Conservation (phyloP, 37 sponge, comb jelly and placozoan genomes). For the Chondrilla cf. caribensis region DNA sequence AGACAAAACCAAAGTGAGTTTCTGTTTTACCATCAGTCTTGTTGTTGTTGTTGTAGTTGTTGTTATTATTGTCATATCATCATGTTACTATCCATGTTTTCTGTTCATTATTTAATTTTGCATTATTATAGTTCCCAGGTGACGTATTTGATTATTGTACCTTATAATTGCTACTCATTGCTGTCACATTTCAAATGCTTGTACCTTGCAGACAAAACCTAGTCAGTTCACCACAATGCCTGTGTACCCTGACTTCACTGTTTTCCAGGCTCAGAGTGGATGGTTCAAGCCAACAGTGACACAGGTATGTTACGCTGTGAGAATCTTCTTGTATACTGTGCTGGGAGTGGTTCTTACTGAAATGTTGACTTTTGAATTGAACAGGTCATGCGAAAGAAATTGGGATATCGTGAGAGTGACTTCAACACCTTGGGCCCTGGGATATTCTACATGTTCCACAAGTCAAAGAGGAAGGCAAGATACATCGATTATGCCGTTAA, state of each 20-base stretch:
- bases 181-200: neutral
- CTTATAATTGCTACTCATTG: too few species aligned
- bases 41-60: too few species aligned
- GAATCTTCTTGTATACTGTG: neutral
- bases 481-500: neutral
- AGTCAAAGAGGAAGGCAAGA: neutral
- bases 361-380: neutral
- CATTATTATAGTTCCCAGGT: too few species aligned
- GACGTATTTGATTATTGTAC: too few species aligned
- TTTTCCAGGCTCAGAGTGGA: neutral
- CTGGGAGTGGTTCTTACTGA: too few species aligned
- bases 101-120: too few species aligned
- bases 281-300: neutral
- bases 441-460: slow-evolving; percentile 3
- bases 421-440: neutral
- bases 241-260: neutral
- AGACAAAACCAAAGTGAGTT: too few species aligned
- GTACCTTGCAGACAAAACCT: neutral
- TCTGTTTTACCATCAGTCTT: too few species aligned
- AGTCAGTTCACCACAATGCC: neutral
- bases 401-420: too few species aligned
- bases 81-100: too few species aligned
- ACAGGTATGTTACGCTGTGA: neutral
- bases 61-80: too few species aligned
- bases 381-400: neutral